A percentile compares a stretch with the other conserved stretches of the same genome.
Evolutionary conservation across 2,113 vertebrate species (phyloP).

Genomic region (Aegithalos caudatus): DNA sequence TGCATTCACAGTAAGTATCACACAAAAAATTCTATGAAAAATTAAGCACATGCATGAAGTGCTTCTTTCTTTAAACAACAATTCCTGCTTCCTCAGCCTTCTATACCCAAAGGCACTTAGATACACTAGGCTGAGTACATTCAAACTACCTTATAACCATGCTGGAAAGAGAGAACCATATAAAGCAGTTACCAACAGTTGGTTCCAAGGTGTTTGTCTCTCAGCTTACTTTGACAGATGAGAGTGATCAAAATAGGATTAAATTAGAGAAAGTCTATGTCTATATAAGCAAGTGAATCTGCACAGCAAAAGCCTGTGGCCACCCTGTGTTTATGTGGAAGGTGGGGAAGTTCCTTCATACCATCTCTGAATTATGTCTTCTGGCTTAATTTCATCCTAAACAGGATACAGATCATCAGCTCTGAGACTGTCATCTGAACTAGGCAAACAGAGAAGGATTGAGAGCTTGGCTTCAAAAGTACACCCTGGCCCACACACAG

Average conservation of each 20-base stretch:
- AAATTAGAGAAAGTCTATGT: not conserved
- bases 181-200: not conserved
- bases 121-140: not conserved
- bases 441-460: not conserved
- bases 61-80: not conserved
- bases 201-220: not conserved
- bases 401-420: not conserved
- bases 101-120: not conserved
- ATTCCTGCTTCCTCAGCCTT: not conserved
- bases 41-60: not conserved
- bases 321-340: not conserved
- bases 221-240: not conserved
- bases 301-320: not conserved
- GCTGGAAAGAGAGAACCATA: not conserved
- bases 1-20: constrained; percentile 7
- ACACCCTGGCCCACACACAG: not conserved
- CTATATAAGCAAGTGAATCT: not conserved
- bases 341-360: not conserved
- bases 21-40: constrained; percentile 19
- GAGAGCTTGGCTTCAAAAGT: not conserved
- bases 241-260: not conserved
- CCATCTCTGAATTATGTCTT: not conserved
- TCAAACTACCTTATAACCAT: not conserved
- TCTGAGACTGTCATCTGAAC: not conserved
- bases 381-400: not conserved